Percentiles rank a stretch among this genome's conserved stretches.
phyloP scores from a whole-genome alignment of 2,888 invertebrate species.

The Thysanoteuthis rhombus region DNA sequence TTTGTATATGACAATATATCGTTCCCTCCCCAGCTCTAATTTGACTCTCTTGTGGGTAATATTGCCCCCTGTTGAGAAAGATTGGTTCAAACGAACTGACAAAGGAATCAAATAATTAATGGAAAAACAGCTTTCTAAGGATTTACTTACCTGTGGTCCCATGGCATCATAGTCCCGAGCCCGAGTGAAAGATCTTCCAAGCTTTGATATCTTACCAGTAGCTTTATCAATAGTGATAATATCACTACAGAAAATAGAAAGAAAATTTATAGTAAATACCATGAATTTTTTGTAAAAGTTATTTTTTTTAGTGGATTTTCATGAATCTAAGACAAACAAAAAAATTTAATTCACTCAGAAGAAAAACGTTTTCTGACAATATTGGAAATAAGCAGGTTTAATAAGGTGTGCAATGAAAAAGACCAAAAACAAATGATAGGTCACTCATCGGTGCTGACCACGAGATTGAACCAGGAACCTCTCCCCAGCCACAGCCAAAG shows the following conservation, averaged over 20 bases:
- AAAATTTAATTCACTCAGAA: too few relatives aligned
- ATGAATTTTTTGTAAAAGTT: neutral
- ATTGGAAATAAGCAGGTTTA: too few relatives aligned
- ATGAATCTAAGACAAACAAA: neutral
- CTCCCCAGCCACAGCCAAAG: too few relatives aligned
- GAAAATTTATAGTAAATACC: neutral
- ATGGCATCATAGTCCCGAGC: constrained; percentile 98
- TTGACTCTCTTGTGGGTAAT: too few relatives aligned
- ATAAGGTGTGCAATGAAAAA: too few relatives aligned
- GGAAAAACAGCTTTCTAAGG: neutral
- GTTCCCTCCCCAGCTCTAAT: too few relatives aligned
- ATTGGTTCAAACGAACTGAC: neutral
- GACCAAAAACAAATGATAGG: too few relatives aligned
- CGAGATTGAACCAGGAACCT: too few relatives aligned
- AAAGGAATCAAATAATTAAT: neutral
- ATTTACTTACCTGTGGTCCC: constrained; percentile 73
- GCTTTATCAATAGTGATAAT: constrained; percentile 99
- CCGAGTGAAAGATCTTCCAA: constrained; percentile 94
- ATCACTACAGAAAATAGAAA: constrained; percentile 74
- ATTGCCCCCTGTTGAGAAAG: too few relatives aligned
- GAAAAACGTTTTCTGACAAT: too few relatives aligned
- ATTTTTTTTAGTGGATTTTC: neutral
- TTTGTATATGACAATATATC: too few relatives aligned
- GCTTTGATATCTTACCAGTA: constrained; percentile 88
- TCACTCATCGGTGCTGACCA: too few relatives aligned